Base-by-base conservation (phyloP, 2,113 vertebrate species). In the Myotis lucifugus region DNA sequence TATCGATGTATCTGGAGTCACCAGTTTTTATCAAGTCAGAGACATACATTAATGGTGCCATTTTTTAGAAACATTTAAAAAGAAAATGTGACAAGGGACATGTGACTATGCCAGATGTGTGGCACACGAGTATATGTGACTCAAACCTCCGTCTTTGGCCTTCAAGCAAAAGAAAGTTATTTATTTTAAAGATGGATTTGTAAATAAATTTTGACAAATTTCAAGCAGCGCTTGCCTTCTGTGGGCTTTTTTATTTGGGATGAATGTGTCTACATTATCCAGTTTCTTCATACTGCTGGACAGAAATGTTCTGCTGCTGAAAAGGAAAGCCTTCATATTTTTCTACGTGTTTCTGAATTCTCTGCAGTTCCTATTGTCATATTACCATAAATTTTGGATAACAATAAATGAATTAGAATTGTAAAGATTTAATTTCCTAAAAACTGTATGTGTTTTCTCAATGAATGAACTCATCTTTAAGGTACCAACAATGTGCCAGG, bases 161-260 rank as follows among this genome's bases (percentile, higher is more conserved):
- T 92, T 81, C 64, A 48, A 48, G 18, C 4, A 54, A 90, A 84
- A 79, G 32, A 46, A 87, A 93, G 21, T 23, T 12, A 37, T 85
- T 23, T 12, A 37, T 85, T 81, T 92, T 77, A 82, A 90, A 94
- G 73, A 94, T 17, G 12, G 32, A 64, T 84, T n/a, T 66, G 13
- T 40, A 91, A 85, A 64, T 94, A 32, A 61, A 42, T 94, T 93
- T 54, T 85, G 74, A 92, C 50, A 91, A 77, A 81, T 91, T 94
- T 94, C 37, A 59, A 74, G 83, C 19, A 83, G 37, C 14, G 8
- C 23, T 94, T 50, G 13, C 83, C 40, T 89, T 91, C 27, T 73
- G 17, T 87, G n/a, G 34, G 27, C 29, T 69, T 90, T 92, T 61
- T 92, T 17, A 81, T 69, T 95, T 78, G n/a, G 37, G 86, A 90